A percentile compares a stretch with the other conserved stretches of the same genome.
phyloP scores from a whole-genome alignment of 2,888 invertebrate species.

The Lasioglossum figueresi region DNA sequence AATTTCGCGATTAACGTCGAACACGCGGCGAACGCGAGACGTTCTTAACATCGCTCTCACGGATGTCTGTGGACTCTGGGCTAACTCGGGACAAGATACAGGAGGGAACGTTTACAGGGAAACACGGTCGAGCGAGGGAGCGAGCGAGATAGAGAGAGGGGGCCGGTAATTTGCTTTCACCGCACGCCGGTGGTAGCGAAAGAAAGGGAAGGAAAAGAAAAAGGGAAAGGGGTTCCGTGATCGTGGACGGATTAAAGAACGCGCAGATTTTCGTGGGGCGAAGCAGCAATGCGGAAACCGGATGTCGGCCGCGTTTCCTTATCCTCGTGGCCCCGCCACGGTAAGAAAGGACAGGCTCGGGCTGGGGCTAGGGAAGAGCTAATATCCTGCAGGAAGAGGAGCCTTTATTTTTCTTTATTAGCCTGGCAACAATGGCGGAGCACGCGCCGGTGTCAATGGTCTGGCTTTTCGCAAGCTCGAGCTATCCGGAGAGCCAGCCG shows the following conservation, averaged over 20 bases:
- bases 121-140: slow-evolving; percentile 26
- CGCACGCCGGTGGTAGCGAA: slow-evolving; percentile 3
- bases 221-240: slow-evolving; percentile 19
- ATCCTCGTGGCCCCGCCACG: slow-evolving; percentile 6
- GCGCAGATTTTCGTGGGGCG: slow-evolving; percentile 42
- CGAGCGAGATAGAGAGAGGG: background rate
- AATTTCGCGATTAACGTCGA: background rate
- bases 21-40: background rate
- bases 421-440: slow-evolving; percentile 69
- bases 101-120: slow-evolving; percentile 14
- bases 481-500: slow-evolving; percentile 34
- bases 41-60: background rate
- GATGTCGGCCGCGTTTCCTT: slow-evolving; percentile 39
- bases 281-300: slow-evolving; percentile 51
- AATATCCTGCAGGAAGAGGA: slow-evolving; percentile 72
- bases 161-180: slow-evolving; percentile 49
- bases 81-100: slow-evolving; percentile 2
- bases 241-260: slow-evolving; percentile 49
- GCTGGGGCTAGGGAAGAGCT: slow-evolving; percentile 59
- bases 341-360: slow-evolving; percentile 16
- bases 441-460: slow-evolving; percentile 70
- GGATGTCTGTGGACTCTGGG: background rate
- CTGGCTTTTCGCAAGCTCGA: slow-evolving; percentile 71
- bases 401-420: slow-evolving; percentile 80
- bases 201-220: background rate